phyloP scores from a whole-genome alignment of 1,140 invertebrate genomes.

The Maconellicoccus hirsutus region DNA sequence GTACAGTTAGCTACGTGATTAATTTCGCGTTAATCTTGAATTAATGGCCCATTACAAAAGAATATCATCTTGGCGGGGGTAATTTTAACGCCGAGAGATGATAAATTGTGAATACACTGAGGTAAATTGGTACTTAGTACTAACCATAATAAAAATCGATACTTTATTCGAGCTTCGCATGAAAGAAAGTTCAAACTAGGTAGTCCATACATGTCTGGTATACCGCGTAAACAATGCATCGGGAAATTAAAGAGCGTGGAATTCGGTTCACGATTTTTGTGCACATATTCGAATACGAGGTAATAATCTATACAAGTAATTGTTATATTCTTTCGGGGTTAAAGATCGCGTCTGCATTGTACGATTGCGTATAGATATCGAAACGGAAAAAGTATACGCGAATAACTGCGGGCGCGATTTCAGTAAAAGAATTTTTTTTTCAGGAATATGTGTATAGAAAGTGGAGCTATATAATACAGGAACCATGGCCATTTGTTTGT shows the following conservation, averaged over 20 bases:
- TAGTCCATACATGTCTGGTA: no score
- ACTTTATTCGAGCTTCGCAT: background rate
- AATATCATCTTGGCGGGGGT: background rate
- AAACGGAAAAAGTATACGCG: background rate
- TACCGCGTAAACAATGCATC: no score
- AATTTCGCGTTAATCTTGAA: conserved; percentile 18
- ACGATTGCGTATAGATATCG: no score
- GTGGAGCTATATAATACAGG: background rate
- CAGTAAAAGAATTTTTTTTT: background rate
- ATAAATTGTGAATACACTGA: background rate
- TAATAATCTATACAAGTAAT: background rate
- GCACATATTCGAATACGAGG: no score
- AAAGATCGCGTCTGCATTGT: background rate
- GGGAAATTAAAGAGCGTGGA: no score
- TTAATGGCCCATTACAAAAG: conserved; percentile 18
- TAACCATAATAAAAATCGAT: background rate
- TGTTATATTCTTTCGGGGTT: background rate
- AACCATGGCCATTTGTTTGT: background rate
- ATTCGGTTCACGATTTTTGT: no score
- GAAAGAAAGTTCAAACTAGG: no score
- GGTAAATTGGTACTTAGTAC: background rate
- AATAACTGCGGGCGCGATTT: background rate
- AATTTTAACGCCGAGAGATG: background rate
- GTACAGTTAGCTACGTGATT: conserved; percentile 19
- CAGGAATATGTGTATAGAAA: background rate